Evolutionary conservation across 2,797 vertebrate genomes (phyloP).

Genomic region (Mus minutoides): DNA sequence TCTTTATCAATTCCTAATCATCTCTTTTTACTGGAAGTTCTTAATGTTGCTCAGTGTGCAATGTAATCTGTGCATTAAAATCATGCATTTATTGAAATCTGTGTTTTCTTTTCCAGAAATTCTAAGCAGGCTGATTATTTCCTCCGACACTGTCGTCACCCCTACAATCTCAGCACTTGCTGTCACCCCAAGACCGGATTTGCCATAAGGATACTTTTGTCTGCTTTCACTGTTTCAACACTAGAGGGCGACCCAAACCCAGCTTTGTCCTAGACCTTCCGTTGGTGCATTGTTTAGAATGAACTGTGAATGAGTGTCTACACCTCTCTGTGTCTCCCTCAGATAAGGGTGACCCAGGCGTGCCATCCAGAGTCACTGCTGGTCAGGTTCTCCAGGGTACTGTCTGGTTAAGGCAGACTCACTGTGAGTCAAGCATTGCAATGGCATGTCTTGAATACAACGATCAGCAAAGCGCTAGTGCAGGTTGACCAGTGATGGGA

Average conservation of each 20-base stretch:
- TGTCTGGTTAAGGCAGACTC: neutral
- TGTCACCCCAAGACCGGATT: neutral
- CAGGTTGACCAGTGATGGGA: neutral
- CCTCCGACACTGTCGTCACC: neutral
- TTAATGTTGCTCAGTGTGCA: neutral
- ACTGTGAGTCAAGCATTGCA: neutral
- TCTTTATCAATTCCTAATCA: neutral
- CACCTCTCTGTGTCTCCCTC: neutral
- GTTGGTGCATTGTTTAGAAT: neutral
- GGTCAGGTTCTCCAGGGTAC: neutral
- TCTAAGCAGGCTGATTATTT: neutral
- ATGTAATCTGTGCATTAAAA: neutral
- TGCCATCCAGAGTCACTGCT: too few relatives aligned
- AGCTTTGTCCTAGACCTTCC: neutral
- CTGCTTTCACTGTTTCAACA: neutral
- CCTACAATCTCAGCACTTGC: neutral
- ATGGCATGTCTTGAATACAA: neutral
- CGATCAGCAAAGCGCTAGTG: neutral
- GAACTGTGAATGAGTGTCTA: neutral
- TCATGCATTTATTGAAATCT: neutral
- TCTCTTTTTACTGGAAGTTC: neutral
- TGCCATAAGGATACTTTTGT: neutral
- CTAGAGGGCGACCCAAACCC: slow-evolving; percentile 54
- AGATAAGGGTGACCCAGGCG: neutral
- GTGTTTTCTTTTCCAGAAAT: neutral